Evolutionary conservation across 1,140 invertebrate genomes (phyloP).

Genomic region (Diabrotica undecimpunctata): DNA sequence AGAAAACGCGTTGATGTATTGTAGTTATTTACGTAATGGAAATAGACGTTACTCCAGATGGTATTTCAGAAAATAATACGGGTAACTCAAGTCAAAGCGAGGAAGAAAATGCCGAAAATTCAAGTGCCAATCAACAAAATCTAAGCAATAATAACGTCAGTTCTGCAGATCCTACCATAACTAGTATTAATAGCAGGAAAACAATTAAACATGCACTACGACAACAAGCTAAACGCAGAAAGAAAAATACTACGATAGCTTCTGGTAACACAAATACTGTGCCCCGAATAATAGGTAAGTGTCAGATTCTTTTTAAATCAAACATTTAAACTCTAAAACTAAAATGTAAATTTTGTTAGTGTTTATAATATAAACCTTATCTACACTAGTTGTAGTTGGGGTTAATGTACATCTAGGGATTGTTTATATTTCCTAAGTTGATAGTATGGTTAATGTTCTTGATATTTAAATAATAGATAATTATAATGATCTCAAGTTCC

Average conservation of each 20-base stretch:
- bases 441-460: too few relatives aligned
- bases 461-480: too few relatives aligned
- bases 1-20: constrained; percentile 22
- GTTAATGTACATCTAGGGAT: too few relatives aligned
- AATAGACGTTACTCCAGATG: constrained; percentile 45
- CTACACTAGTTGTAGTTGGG: too few relatives aligned
- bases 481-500: too few relatives aligned
- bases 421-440: too few relatives aligned
- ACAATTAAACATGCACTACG: constrained; percentile 68
- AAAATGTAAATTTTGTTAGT: too few relatives aligned
- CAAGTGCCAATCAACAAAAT: constrained; percentile 16
- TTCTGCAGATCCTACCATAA: constrained; percentile 17
- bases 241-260: constrained; percentile 73
- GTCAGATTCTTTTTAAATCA: too few relatives aligned
- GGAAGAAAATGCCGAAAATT: constrained; percentile 32
- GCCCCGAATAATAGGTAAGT: constrained; percentile 58
- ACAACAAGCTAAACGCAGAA: constrained; percentile 73
- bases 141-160: constrained; percentile 20
- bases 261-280: constrained; percentile 63
- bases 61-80: constrained; percentile 33
- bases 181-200: constrained; percentile 45
- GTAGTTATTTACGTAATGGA: constrained; percentile 41
- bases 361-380: too few relatives aligned
- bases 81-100: constrained; percentile 33
- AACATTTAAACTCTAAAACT: too few relatives aligned